These are phyloP conservation scores for Leptobrachium leishanense DNA, from an alignment of 2,113 vertebrate genomes.

Conservation along the genomic window DNA sequence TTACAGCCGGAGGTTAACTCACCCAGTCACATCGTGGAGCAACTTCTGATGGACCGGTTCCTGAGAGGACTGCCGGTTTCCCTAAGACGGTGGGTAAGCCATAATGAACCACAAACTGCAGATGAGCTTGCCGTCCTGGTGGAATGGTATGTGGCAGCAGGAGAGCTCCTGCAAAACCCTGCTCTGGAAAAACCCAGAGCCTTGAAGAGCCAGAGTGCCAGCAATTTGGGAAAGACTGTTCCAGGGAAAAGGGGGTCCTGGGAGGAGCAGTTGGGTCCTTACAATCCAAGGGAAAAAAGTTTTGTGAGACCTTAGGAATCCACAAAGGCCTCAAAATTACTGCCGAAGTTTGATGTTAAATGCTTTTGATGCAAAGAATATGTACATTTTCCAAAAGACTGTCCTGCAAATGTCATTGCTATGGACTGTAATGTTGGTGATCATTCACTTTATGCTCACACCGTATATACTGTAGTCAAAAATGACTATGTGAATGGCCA, in stretches of 20 bases:
- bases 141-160: neutral
- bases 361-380: neutral
- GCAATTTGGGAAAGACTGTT: neutral
- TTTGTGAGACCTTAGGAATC: neutral
- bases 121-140: neutral
- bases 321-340: neutral
- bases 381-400: neutral
- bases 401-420: neutral
- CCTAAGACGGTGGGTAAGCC: neutral
- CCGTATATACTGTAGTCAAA: neutral
- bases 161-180: neutral
- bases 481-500: neutral
- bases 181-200: neutral
- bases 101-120: neutral
- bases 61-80: neutral
- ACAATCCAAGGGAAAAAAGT: neutral
- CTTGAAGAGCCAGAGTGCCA: neutral
- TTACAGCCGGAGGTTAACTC: slow-evolving; percentile 15
- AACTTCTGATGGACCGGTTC: neutral
- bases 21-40: neutral
- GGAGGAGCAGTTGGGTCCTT: neutral
- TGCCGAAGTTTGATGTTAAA: neutral
- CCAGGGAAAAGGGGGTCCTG: neutral
- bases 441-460: neutral
- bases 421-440: neutral